Conservation (phyloP, 1,140 invertebrate genomes). For the Medauroidea extradentata region DNA sequence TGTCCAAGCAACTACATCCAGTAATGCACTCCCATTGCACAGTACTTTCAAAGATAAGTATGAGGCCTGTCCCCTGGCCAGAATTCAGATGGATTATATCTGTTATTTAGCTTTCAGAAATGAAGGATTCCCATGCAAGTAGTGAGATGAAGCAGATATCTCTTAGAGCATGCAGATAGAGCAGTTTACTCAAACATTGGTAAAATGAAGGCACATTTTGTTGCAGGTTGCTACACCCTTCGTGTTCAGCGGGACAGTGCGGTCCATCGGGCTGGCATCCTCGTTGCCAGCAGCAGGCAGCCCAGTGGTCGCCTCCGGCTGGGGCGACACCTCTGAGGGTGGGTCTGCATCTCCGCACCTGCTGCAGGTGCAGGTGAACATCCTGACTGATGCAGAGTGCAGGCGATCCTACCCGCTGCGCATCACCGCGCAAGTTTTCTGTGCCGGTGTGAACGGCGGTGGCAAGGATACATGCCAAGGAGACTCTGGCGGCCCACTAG, state of each 20-base stretch:
- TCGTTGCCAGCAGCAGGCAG: background rate
- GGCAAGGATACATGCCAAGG: constrained; percentile 51
- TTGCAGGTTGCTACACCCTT: background rate
- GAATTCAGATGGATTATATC: too few species aligned
- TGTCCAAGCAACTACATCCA: too few species aligned
- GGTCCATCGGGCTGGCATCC: background rate
- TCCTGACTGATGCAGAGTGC: constrained; percentile 25
- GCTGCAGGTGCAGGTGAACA: constrained; percentile 27
- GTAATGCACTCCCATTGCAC: too few species aligned
- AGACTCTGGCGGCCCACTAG: constrained; percentile 44
- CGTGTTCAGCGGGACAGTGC: background rate
- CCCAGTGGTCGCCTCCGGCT: constrained; percentile 20
- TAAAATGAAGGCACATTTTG: too few species aligned
- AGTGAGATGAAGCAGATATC: too few species aligned
- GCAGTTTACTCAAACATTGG: too few species aligned
- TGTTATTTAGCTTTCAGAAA: too few species aligned
- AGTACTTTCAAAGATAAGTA: too few species aligned
- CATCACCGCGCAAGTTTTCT: constrained; percentile 50
- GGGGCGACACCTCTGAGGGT: constrained; percentile 38
- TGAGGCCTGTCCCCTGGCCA: too few species aligned
- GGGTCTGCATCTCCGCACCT: constrained; percentile 23
- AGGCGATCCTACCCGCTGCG: constrained; percentile 34
- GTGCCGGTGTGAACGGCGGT: constrained; percentile 44
- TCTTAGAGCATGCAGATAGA: too few species aligned
- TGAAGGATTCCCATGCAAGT: too few species aligned